Conservation (phyloP, 2,888 invertebrate genomes). For the Tachystola acroxantha region DNA sequence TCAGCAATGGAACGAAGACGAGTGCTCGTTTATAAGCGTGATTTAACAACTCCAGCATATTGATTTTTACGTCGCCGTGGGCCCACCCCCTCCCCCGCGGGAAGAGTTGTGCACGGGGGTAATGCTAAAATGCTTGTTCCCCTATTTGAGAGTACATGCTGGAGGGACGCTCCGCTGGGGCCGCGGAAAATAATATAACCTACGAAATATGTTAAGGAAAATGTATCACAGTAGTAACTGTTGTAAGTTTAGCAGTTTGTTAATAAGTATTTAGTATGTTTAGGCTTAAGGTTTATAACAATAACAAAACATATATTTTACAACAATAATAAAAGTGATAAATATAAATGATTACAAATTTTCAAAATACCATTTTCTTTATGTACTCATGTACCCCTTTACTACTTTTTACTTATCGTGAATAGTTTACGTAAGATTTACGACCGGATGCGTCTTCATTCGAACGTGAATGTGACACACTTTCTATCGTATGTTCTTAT, state of each 20-base stretch:
- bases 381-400: conserved; percentile 33
- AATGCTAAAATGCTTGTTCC: conserved; percentile 79
- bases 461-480: conserved; percentile 69
- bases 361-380: conserved; percentile 13
- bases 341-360: too few relatives aligned
- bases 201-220: too few relatives aligned
- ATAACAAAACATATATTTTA: too few relatives aligned
- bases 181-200: conserved; percentile 15
- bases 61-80: conserved; percentile 80
- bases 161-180: conserved; percentile 58
- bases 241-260: too few relatives aligned
- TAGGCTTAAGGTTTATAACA: too few relatives aligned
- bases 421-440: conserved; percentile 65
- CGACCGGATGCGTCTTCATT: conserved; percentile 70
- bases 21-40: conserved; percentile 82
- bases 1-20: conserved; percentile 78
- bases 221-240: not conserved
- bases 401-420: conserved; percentile 47
- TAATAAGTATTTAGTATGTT: too few relatives aligned
- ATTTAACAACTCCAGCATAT: conserved; percentile 88
- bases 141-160: conserved; percentile 79
- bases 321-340: too few relatives aligned
- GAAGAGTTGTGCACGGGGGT: conserved; percentile 79
- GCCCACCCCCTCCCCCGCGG: conserved; percentile 72
- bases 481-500: conserved; percentile 65